A percentile compares a stretch with the other conserved stretches of the same genome.
phyloP scores from a whole-genome alignment of 2,888 invertebrate species.

The Aspidiotus rigidus region DNA sequence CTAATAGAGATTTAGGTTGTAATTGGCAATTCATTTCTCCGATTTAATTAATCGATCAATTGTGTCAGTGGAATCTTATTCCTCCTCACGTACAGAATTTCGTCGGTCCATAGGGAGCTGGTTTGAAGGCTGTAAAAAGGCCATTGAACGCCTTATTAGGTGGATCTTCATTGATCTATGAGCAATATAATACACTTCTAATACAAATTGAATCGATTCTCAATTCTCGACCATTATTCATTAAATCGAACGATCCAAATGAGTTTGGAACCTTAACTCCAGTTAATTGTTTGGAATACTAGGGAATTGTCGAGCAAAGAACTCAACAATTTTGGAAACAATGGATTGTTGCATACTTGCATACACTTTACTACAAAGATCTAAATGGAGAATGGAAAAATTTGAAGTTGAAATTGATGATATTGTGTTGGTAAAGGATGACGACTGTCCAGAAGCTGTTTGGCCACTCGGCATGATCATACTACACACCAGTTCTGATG shows the following conservation, averaged over 20 bases:
- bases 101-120: conserved; percentile 17
- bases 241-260: neutral
- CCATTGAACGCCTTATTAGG: neutral
- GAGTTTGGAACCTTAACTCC: neutral
- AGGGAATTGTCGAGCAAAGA: neutral
- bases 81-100: neutral
- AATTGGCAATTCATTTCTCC: conserved; percentile 9
- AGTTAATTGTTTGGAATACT: neutral
- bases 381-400: conserved; percentile 29
- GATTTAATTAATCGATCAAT: too few relatives aligned
- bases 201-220: neutral
- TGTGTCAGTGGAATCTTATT: neutral
- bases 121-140: conserved; percentile 9
- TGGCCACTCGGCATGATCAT: neutral
- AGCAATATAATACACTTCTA: neutral
- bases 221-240: neutral
- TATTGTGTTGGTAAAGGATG: neutral
- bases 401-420: conserved; percentile 1
- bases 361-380: neutral
- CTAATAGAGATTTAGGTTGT: neutral
- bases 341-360: neutral
- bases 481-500: neutral
- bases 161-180: conserved; percentile 38
- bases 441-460: neutral
- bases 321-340: conserved; percentile 5